Evolutionary conservation across 2,113 vertebrate species (phyloP), one percentile per base, ranked within the genome.

Genomic region (Pollachius pollachius): DNA sequence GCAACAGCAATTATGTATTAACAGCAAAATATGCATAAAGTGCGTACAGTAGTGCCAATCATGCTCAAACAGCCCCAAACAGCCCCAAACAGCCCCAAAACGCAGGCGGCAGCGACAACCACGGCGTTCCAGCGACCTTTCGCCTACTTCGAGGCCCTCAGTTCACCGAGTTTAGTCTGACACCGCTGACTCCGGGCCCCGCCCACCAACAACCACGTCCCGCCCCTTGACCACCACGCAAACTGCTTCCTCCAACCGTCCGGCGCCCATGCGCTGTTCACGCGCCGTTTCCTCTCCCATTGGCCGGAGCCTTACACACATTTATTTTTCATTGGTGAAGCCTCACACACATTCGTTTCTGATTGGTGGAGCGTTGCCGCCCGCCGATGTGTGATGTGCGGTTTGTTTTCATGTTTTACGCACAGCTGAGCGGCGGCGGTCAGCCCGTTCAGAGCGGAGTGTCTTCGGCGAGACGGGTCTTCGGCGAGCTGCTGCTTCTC

Each of bases 211-310:
- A 52, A 23, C 9, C 41, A 48, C 9, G 54, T 7, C 54, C 75
- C 78, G 92, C 91, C 91, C 86, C 87, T 80, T 76, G 60, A 81
- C 89, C 86, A 91, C 90, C 92, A 87, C 91, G 91, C 91, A 93
- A 89, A 86, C 89, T 34, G 72, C 86, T 88, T 91, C 93, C 77
- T 78, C 90, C 88, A 81, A 91, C 93, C 92, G 91, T 72, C 73
- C 81, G 1, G 75, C 85, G 76, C 78, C 88, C 96, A 96, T 86
- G 94, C 94, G 86, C 88, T 89, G 93, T 94, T 94, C 95, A 96
- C 93, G 95, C 94, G 92, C 81, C 81, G 69, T n/a, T 80, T 77
- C 57, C 59, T 68, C 74, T 62, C 52, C 72, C 12, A 95, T 96
- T 96, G 94, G 96, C 71, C 62, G 16, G 21, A 0, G 15, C 17